phyloP scores from a whole-genome alignment of 2,113 vertebrate genomes.

The Barnardius zonarius region DNA sequence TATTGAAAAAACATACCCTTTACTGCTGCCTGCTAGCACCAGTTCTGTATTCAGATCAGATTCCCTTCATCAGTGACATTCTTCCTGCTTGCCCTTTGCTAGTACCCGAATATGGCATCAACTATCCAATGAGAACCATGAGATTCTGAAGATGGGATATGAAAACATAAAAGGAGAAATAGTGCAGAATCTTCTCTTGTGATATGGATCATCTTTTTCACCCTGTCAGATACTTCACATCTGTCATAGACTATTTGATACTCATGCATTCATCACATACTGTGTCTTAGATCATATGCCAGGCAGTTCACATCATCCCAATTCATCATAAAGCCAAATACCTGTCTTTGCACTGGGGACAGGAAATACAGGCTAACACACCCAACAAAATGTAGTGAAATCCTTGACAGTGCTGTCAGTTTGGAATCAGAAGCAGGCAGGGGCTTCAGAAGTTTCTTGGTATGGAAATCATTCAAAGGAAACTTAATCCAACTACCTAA shows the following conservation, averaged over 20 bases:
- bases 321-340: background rate
- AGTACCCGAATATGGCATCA: background rate
- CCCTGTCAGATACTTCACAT: background rate
- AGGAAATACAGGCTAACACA: background rate
- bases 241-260: background rate
- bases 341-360: background rate
- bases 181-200: background rate
- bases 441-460: background rate
- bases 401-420: background rate
- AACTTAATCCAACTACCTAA: background rate
- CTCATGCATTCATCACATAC: background rate
- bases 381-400: background rate
- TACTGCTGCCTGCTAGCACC: background rate
- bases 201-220: background rate
- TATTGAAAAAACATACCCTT: background rate
- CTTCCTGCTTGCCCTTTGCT: background rate
- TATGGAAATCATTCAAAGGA: background rate
- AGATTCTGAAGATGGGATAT: background rate
- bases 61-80: background rate
- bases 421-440: background rate
- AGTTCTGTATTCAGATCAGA: background rate
- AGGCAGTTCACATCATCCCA: background rate
- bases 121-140: background rate
- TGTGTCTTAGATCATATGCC: background rate
- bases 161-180: background rate